phyloP scores from a whole-genome alignment of 2,113 vertebrate genomes.

The Rhabdomys dilectus region DNA sequence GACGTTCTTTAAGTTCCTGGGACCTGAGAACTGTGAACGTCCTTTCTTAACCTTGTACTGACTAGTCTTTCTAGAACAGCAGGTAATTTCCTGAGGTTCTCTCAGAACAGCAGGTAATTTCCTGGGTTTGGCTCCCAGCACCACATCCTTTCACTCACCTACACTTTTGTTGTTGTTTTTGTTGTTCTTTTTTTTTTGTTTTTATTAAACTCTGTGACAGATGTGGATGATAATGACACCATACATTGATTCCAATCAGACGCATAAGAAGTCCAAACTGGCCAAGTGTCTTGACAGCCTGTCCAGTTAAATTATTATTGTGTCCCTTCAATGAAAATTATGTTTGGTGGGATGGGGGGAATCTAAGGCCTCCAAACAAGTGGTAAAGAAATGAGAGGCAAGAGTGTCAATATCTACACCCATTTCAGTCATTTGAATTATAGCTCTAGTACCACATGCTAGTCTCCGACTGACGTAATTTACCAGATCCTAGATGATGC shows the following conservation, averaged over 20 bases:
- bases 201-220: slow-evolving; percentile 9
- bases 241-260: neutral
- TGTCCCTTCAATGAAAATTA: neutral
- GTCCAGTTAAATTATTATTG: neutral
- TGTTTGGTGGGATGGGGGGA: neutral
- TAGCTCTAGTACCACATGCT: neutral
- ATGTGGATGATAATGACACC: neutral
- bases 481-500: neutral
- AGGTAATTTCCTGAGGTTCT: no score
- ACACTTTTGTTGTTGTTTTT: neutral
- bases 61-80: no score
- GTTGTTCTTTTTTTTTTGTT: neutral
- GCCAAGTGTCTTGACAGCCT: neutral
- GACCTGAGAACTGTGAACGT: no score
- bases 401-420: neutral
- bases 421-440: neutral
- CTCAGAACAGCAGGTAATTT: no score
- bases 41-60: no score
- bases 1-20: no score
- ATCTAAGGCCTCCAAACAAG: neutral
- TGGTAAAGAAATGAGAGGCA: slow-evolving; percentile 15
- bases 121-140: no score
- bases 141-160: neutral
- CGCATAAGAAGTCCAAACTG: neutral
- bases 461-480: neutral